phyloP scores from a whole-genome alignment of 2,888 invertebrate species.

The Exephanes ischioxanthus region DNA sequence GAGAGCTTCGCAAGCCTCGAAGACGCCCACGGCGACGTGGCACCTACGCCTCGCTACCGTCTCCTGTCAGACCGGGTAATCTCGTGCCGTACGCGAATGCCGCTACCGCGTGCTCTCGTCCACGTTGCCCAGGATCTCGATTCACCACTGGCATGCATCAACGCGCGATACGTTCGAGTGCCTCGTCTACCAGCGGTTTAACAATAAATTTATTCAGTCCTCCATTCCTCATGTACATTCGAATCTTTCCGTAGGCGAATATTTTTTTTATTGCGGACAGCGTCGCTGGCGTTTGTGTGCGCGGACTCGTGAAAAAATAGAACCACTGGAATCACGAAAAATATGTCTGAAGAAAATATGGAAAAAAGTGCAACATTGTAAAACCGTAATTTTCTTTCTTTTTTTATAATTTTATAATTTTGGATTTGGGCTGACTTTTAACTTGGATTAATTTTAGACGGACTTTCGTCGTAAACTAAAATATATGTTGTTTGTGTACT shows the following conservation, averaged over 20 bases:
- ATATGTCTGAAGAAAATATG: too few relatives aligned
- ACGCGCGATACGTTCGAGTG: not conserved
- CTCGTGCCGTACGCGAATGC: constrained; percentile 77
- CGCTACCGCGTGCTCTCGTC: constrained; percentile 75
- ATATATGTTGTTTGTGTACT: not conserved
- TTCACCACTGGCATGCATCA: constrained; percentile 19
- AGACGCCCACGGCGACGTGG: constrained; percentile 79
- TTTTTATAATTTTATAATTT: not conserved
- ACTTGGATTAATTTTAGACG: not conserved
- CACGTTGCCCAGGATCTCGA: constrained; percentile 58
- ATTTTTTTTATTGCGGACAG: not conserved
- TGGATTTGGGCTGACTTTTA: not conserved
- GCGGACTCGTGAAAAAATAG: not conserved
- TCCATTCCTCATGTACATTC: not conserved
- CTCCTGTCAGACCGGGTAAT: constrained; percentile 80
- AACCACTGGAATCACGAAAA: not conserved
- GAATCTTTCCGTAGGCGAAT: not conserved
- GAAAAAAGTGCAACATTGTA: not conserved
- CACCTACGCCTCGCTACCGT: constrained; percentile 81
- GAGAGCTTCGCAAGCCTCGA: constrained; percentile 58
- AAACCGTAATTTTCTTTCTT: not conserved
- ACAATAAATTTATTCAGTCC: not conserved
- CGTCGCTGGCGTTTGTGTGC: not conserved
- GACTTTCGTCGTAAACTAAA: not conserved
- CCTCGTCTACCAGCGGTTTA: not conserved